These are phyloP conservation scores for Fragum sueziense DNA, from an alignment of 2,888 invertebrate genomes.

Conservation along the genomic window DNA sequence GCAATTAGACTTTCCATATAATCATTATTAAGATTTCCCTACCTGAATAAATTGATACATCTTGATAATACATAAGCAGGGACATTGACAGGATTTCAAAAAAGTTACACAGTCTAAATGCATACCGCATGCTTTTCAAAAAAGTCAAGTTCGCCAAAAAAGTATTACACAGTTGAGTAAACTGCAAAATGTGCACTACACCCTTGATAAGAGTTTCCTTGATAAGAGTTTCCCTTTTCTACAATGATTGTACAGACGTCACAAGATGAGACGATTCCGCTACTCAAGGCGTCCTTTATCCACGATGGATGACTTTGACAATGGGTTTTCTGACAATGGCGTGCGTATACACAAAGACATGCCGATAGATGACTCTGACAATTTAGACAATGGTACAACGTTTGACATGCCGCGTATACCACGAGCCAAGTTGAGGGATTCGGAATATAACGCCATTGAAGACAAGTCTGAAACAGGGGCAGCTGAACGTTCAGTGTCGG, in stretches of 20 bases:
- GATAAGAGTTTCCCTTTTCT: background rate
- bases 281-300: conserved; percentile 21
- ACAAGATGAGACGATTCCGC: background rate
- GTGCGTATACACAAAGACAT: conserved; percentile 14
- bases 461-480: background rate
- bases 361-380: conserved; percentile 29
- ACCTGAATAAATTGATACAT: no score
- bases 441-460: conserved; percentile 22
- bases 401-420: conserved; percentile 47
- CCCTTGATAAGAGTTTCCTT: background rate
- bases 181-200: background rate
- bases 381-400: background rate
- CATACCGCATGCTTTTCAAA: no score
- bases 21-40: no score
- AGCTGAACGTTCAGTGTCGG: background rate
- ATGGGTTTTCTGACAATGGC: background rate
- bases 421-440: conserved; percentile 6
- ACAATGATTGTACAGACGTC: background rate
- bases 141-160: no score
- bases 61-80: no score
- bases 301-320: background rate
- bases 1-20: no score
- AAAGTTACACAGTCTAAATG: no score
- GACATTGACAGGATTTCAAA: no score
- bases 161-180: no score